Percentiles rank a stretch among this genome's conserved stretches.
Conservation (phyloP, 92 coral and sea anemone species). For the Porites evermanni region DNA sequence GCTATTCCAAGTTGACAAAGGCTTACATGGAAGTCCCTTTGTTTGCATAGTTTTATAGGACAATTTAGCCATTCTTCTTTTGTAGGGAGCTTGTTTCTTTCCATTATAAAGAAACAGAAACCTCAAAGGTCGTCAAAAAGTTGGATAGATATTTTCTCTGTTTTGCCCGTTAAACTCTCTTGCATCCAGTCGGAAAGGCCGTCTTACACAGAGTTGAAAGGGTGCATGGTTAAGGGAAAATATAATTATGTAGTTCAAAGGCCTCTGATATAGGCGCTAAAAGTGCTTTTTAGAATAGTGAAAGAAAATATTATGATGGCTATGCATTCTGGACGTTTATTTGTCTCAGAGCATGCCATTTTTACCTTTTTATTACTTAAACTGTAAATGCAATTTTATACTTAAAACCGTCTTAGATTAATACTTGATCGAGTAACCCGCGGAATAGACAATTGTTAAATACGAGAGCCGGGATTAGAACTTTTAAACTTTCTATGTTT, state of each 20-base stretch:
- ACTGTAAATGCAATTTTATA: constrained; percentile 52
- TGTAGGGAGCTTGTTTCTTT: constrained; percentile 25
- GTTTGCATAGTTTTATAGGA: constrained; percentile 32
- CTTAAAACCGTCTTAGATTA: constrained; percentile 42
- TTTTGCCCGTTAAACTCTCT: background rate
- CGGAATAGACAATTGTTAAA: background rate
- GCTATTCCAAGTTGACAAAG: constrained; percentile 33
- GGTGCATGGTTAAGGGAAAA: background rate
- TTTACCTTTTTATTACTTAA: constrained; percentile 33
- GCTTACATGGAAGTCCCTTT: background rate
- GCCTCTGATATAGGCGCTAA: background rate
- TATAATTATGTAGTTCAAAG: background rate
- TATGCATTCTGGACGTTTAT: constrained; percentile 5
- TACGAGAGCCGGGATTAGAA: background rate
- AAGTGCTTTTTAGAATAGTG: background rate
- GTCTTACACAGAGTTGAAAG: constrained; percentile 16
- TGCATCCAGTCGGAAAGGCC: background rate
- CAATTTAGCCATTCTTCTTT: constrained; percentile 11
- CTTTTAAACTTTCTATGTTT: background rate
- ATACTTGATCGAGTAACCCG: constrained; percentile 2
- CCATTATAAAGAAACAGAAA: background rate
- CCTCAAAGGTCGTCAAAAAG: background rate
- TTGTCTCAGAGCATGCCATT: constrained; percentile 26
- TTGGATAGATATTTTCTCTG: background rate
- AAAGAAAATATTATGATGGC: background rate